A percentile compares a stretch with the other conserved stretches of the same genome.
Conservation (phyloP, 1,140 invertebrate species). For the Coboldia fuscipes region DNA sequence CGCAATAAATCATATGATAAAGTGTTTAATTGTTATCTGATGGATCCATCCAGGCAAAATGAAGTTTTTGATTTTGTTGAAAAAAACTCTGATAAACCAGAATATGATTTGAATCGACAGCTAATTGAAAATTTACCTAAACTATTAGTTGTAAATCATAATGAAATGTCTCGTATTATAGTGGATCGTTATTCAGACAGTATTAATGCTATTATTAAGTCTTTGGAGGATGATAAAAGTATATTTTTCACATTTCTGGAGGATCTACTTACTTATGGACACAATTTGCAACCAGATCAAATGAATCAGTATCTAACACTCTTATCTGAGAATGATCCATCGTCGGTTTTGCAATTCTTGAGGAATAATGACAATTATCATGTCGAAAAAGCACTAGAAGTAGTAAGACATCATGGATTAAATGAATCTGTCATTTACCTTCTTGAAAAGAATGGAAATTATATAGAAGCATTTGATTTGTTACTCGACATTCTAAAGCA, state of each 20-base stretch:
- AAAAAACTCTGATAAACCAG: conserved; percentile 33
- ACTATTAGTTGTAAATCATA: conserved; percentile 21
- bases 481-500: conserved; percentile 16
- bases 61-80: conserved; percentile 56
- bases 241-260: conserved; percentile 36
- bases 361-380: conserved; percentile 11
- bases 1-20: conserved; percentile 19
- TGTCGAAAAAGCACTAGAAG: conserved; percentile 19
- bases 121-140: conserved; percentile 20
- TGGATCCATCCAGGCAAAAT: conserved; percentile 32
- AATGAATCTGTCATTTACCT: conserved; percentile 21
- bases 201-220: conserved; percentile 18
- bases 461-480: conserved; percentile 22
- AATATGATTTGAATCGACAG: conserved; percentile 22
- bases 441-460: conserved; percentile 24
- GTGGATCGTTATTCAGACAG: conserved; percentile 23
- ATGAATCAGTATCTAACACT: conserved; percentile 41
- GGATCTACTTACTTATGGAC: conserved; percentile 31
- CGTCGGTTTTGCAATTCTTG: conserved; percentile 13
- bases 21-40: conserved; percentile 24
- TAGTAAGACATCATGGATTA: conserved; percentile 20
- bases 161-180: conserved; percentile 28
- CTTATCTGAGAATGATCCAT: conserved; percentile 24
- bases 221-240: conserved; percentile 19
- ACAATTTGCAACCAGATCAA: conserved; percentile 26